These are phyloP conservation scores for Petromus typicus DNA, from an alignment of 2,113 vertebrate species.

Conservation along the genomic window DNA sequence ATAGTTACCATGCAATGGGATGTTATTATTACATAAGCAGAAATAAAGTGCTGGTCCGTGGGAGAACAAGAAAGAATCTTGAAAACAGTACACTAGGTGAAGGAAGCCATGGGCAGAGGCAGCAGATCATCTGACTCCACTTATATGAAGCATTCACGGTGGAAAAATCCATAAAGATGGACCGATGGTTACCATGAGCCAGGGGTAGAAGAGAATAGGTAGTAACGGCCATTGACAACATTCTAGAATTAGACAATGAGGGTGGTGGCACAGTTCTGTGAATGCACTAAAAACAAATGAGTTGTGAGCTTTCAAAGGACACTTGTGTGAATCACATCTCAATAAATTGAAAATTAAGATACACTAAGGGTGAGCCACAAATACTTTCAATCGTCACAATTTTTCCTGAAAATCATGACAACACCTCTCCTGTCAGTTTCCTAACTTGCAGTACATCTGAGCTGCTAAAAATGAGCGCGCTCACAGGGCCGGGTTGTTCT, in stretches of 20 bases:
- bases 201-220: neutral
- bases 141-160: neutral
- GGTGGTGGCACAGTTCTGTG: neutral
- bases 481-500: accelerated
- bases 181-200: neutral
- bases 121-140: neutral
- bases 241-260: neutral
- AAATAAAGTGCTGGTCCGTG: neutral
- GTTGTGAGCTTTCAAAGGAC: neutral
- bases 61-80: neutral
- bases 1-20: too few relatives aligned
- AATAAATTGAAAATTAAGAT: neutral
- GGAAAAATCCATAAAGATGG: neutral
- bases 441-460: too few relatives aligned
- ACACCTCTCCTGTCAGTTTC: too few relatives aligned
- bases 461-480: neutral
- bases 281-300: neutral
- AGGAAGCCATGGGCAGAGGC: neutral
- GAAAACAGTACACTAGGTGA: neutral
- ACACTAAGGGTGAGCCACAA: too few relatives aligned
- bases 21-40: neutral
- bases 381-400: neutral
- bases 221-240: neutral
- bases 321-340: neutral
- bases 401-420: neutral